A percentile compares a stretch with the other conserved stretches of the same genome.
Evolutionary conservation across 2,888 invertebrate species (phyloP).

Genomic region (Agrochola litura): DNA sequence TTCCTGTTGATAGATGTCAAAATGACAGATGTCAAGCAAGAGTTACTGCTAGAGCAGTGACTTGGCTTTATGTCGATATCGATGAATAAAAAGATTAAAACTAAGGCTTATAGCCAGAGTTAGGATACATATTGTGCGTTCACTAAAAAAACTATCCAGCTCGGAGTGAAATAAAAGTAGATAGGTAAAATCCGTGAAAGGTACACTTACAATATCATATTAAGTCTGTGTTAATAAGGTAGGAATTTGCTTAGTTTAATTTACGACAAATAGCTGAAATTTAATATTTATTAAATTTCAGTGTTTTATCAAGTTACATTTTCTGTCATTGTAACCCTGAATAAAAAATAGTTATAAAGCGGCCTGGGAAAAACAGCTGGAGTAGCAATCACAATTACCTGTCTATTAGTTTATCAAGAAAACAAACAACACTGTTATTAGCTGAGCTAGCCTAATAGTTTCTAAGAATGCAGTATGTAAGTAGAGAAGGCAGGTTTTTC

Average conservation of each 20-base stretch:
- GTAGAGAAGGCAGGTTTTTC: conserved; percentile 1
- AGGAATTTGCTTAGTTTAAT: background rate
- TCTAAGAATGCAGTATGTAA: conserved; percentile 13
- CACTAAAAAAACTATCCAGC: background rate
- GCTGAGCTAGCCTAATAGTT: background rate
- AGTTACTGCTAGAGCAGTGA: background rate
- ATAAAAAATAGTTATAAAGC: background rate
- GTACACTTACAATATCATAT: no score
- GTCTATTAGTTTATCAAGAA: background rate
- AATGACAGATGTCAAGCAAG: conserved; percentile 7
- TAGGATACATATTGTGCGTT: background rate
- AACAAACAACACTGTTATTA: conserved; percentile 8
- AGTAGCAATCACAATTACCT: background rate
- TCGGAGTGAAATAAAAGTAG: background rate
- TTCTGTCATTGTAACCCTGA: background rate
- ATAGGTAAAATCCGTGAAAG: background rate
- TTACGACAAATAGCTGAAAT: background rate
- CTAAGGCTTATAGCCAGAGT: no score
- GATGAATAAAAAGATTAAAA: background rate
- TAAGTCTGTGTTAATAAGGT: background rate
- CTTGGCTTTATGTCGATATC: background rate
- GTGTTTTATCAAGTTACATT: background rate
- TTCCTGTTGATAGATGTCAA: conserved; percentile 1
- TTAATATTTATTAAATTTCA: background rate
- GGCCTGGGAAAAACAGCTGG: conserved; percentile 5